Percentiles rank a stretch among this genome's conserved stretches.
phyloP scores from a whole-genome alignment of 2,113 vertebrate genomes.

The Myotis yumanensis region DNA sequence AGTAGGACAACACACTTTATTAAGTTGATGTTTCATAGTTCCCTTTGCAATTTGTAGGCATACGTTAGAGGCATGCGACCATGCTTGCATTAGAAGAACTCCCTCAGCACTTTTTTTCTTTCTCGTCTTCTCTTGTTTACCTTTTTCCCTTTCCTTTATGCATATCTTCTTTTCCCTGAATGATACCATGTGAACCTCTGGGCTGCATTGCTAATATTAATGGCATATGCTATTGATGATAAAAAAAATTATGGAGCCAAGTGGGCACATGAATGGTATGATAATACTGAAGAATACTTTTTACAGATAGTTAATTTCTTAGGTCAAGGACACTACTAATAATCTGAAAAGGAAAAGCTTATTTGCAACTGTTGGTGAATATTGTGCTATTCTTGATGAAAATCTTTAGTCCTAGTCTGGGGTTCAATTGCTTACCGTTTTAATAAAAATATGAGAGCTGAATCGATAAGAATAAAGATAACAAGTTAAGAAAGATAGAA shows the following conservation, averaged over 20 bases:
- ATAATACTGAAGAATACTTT: not conserved
- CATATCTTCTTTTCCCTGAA: not conserved
- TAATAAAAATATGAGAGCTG: slow-evolving; percentile 25
- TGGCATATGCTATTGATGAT: not conserved
- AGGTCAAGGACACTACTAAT: not conserved
- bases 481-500: not conserved
- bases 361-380: not conserved
- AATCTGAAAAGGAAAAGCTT: not conserved
- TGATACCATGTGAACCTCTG: not conserved
- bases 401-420: not conserved
- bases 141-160: not conserved
- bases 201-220: not conserved
- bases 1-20: not conserved
- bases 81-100: not conserved
- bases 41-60: not conserved
- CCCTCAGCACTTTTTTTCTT: not conserved
- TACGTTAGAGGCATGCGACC: not conserved
- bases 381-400: not conserved
- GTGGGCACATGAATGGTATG: not conserved
- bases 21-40: not conserved
- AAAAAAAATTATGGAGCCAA: not conserved
- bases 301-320: slow-evolving; percentile 23
- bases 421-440: slow-evolving; percentile 10
- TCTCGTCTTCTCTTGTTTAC: not conserved
- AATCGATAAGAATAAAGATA: slow-evolving; percentile 6